Evolutionary conservation across 2,888 invertebrate genomes (phyloP), one percentile per base, ranked within the genome.

Genomic region (Dynastes hyllus): DNA sequence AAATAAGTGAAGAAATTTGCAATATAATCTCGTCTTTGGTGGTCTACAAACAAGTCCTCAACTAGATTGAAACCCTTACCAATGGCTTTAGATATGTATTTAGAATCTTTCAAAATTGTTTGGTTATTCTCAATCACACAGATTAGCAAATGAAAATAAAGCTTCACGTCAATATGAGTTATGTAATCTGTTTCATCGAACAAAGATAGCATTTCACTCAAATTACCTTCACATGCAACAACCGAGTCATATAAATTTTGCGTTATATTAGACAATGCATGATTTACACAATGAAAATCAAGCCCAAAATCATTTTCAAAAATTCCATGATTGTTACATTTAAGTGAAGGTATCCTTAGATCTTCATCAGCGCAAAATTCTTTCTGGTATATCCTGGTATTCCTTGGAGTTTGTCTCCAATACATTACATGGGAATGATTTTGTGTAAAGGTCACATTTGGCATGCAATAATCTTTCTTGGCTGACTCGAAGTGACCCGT

Each of bases 351-450:
- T 3, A 71, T 22, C 27, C 27, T 65, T 1, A 70, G 45, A n/a
- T 61, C 32, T 27, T 40, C 16, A 63, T 78, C 70, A 5, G 71
- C 78, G 27, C 78, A 78, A 63, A 70, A 71, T 71, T 78, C 63
- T 16, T 78, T 70, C 13, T 70, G 70, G 29, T 70, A 78, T 22
- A 71, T 63, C 4, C 50, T 63, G 6, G 63, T 70, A n/a, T 70
- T 70, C 29, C 63, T 50, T n/a, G 55, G 78, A 22, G 70, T 71
- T 65, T 70, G 55, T 29, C 78, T 5, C 78, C 78, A 78, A 32
- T 53, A n/a, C 51, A 70, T 32, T 29, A 32, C 6, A 3, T 40
- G 9, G 11, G 70, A 70, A 70, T 13, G 16, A 37, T 70, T 29
- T n/a, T 16, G 3, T 11, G 51, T 9, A 2, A 32, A 1, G 2